These are phyloP conservation scores for Luperina testacea DNA, from an alignment of 2,888 invertebrate genomes.

Conservation along the genomic window DNA sequence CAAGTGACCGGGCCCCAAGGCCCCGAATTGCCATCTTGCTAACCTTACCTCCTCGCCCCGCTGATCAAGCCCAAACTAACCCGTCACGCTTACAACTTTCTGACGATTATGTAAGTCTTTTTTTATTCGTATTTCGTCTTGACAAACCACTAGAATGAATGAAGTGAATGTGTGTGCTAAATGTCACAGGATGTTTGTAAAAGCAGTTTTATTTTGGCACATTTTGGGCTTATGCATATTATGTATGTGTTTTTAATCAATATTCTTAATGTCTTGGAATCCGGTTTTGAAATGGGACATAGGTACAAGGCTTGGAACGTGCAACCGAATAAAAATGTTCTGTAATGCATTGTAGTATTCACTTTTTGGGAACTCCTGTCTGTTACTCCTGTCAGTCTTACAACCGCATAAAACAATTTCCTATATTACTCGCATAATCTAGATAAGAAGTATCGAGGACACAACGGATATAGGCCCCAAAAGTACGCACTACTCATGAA, in stretches of 20 bases:
- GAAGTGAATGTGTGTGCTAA: conserved; percentile 22
- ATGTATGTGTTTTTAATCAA: conserved; percentile 42
- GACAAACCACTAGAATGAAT: conserved; percentile 11
- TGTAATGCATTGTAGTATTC: neutral
- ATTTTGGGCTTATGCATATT: conserved; percentile 43
- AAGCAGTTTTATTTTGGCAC: conserved; percentile 30
- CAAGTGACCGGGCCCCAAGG: conserved; percentile 52
- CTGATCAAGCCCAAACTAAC: conserved; percentile 46
- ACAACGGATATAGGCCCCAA: neutral
- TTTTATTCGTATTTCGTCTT: conserved; percentile 39
- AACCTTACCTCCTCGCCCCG: conserved; percentile 63
- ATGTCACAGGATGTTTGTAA: conserved; percentile 46
- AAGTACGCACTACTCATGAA: neutral
- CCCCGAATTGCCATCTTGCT: conserved; percentile 62
- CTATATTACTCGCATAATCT: conserved; percentile 9
- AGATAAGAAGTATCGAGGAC: conserved; percentile 26
- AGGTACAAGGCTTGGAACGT: neutral
- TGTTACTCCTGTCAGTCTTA: neutral
- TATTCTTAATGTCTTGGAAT: conserved; percentile 19
- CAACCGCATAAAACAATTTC: conserved; percentile 10
- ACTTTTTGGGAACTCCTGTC: neutral
- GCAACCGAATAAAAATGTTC: neutral
- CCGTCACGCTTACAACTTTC: conserved; percentile 58
- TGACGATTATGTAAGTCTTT: conserved; percentile 48
- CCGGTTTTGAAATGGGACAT: conserved; percentile 27